A percentile compares a stretch with the other conserved stretches of the same genome.
These are phyloP conservation scores for Erithacus rubecula DNA, from an alignment of 2,797 vertebrate genomes.

Conservation along the genomic window DNA sequence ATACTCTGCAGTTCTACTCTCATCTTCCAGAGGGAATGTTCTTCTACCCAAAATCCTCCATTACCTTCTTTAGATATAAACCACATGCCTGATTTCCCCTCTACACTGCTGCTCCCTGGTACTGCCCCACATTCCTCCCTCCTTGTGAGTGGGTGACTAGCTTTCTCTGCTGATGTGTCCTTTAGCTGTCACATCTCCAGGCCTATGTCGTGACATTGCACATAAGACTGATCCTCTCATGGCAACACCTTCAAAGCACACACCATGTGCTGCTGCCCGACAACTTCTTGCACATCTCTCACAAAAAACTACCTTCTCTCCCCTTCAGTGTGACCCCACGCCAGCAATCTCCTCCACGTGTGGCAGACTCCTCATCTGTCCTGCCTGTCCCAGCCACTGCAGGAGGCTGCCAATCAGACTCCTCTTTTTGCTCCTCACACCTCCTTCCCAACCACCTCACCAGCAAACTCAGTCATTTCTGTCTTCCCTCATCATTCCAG, in stretches of 20 bases:
- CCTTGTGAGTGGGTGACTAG: neutral
- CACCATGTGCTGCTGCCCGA: neutral
- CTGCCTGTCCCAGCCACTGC: neutral
- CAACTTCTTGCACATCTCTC: neutral
- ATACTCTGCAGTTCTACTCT: neutral
- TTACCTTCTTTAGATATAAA: neutral
- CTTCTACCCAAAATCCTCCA: neutral
- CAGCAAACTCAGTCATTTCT: neutral
- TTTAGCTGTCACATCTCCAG: neutral
- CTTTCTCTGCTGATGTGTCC: neutral
- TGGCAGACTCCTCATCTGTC: neutral
- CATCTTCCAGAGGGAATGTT: neutral
- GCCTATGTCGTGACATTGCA: neutral
- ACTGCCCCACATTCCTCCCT: neutral
- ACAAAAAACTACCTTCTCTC: neutral
- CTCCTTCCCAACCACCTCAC: neutral
- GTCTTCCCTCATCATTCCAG: fast-evolving
- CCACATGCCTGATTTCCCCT: neutral
- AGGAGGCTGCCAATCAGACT: neutral
- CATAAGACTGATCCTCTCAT: neutral
- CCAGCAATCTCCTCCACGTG: fast-evolving
- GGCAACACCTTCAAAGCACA: neutral
- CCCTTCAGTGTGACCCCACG: neutral
- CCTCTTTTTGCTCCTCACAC: neutral
- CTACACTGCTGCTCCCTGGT: neutral